phyloP scores from a whole-genome alignment of 2,797 vertebrate genomes.

The Clarias pachynema region DNA sequence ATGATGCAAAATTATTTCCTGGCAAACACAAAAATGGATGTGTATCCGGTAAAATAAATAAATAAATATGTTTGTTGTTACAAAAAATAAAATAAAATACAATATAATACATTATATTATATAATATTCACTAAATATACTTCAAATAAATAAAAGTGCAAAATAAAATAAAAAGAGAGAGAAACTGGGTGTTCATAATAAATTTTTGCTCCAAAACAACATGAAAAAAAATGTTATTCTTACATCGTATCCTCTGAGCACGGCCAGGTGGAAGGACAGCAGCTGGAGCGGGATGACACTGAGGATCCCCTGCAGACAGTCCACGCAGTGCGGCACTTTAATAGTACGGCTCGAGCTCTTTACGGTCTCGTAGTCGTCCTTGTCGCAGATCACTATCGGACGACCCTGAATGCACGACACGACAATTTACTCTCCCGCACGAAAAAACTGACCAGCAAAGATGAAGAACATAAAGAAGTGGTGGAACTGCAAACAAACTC shows the following conservation, averaged over 20 bases:
- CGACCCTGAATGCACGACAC: conserved; percentile 78
- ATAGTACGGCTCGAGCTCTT: conserved; percentile 91
- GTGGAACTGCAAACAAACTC: neutral
- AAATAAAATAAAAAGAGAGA: too few relatives aligned
- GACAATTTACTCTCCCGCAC: neutral
- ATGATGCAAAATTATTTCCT: too few relatives aligned
- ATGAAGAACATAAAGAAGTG: neutral
- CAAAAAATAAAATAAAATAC: too few relatives aligned
- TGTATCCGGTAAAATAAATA: too few relatives aligned
- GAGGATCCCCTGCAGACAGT: conserved; percentile 96
- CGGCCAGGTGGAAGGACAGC: conserved; percentile 95
- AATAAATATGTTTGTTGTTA: too few relatives aligned
- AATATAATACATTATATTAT: too few relatives aligned
- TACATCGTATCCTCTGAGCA: conserved; percentile 92
- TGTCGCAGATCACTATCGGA: conserved; percentile 95
- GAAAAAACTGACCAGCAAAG: neutral
- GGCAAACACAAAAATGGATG: too few relatives aligned
- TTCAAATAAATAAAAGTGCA: too few relatives aligned
- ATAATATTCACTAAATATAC: too few relatives aligned
- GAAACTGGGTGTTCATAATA: too few relatives aligned
- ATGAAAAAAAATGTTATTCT: conserved; percentile 64
- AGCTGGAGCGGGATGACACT: conserved; percentile 97
- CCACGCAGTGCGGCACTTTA: conserved; percentile 94
- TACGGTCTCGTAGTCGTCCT: conserved; percentile 92
- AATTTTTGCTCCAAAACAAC: too few relatives aligned